phyloP scores from a whole-genome alignment of 2,113 vertebrate species.

The Corapipo altera region DNA sequence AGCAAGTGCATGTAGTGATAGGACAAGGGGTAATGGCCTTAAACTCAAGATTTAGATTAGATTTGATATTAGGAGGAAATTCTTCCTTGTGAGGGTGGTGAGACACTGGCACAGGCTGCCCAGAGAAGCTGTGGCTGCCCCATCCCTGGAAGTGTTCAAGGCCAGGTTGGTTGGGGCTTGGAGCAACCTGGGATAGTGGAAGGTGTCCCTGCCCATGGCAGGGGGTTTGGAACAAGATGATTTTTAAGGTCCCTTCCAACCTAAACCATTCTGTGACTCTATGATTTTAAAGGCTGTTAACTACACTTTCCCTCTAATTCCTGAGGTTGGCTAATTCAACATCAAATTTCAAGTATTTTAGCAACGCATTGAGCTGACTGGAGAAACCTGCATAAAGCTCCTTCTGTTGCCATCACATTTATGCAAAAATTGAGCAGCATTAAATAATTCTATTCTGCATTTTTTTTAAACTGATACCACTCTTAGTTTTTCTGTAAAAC shows the following conservation, averaged over 20 bases:
- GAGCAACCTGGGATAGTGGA: accelerated
- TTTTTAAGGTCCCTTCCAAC: neutral
- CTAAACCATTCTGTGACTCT: neutral
- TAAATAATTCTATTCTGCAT: neutral
- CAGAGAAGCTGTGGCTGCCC: neutral
- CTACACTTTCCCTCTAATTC: neutral
- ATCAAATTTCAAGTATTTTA: neutral
- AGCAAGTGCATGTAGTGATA: neutral
- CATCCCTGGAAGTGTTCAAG: neutral
- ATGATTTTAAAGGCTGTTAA: neutral
- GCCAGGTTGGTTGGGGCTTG: accelerated
- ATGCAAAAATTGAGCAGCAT: neutral
- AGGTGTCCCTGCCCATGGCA: neutral
- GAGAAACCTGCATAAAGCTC: neutral
- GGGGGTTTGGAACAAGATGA: accelerated
- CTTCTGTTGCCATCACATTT: neutral
- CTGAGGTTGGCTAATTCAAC: neutral
- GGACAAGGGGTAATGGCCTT: neutral
- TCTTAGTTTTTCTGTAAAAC: neutral
- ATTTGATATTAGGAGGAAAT: neutral
- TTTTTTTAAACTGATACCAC: neutral
- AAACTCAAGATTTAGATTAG: neutral
- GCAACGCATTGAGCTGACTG: neutral
- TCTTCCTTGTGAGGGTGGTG: neutral
- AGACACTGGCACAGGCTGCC: accelerated